These are phyloP conservation scores for Acholoe squamosa DNA, from an alignment of 2,888 invertebrate genomes.

Conservation along the genomic window DNA sequence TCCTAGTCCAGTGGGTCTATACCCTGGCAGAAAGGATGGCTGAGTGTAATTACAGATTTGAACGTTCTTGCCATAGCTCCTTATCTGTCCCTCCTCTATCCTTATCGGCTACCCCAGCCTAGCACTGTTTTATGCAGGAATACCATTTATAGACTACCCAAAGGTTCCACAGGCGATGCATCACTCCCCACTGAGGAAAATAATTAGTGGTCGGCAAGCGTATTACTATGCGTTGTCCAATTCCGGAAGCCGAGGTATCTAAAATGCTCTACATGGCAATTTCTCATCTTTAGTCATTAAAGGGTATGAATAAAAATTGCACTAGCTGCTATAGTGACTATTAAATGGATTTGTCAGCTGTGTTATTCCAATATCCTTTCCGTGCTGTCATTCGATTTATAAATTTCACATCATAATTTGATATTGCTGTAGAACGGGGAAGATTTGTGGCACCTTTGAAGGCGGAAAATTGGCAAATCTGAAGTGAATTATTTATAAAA, in stretches of 20 bases:
- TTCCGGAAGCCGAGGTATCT: not conserved
- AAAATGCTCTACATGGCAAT: no score
- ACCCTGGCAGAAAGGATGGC: not conserved
- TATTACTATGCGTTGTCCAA: not conserved
- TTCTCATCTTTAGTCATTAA: no score
- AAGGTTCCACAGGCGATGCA: not conserved
- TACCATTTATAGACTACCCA: not conserved
- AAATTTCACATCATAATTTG: no score
- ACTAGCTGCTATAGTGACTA: no score
- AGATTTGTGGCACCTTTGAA: no score
- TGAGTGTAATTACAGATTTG: not conserved
- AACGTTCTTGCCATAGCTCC: not conserved
- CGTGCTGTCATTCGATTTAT: no score
- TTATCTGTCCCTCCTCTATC: not conserved
- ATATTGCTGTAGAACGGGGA: no score
- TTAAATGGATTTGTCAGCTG: no score
- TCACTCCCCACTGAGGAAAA: not conserved
- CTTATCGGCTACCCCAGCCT: not conserved
- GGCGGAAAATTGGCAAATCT: no score
- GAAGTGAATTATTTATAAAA: no score
- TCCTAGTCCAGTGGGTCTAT: not conserved
- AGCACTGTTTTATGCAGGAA: conserved; percentile 10
- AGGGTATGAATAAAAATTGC: no score
- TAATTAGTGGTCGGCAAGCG: not conserved
- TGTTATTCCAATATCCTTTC: no score